Evolutionary conservation across 2,888 invertebrate species (phyloP).

Genomic region (Tetranychus truncatus): DNA sequence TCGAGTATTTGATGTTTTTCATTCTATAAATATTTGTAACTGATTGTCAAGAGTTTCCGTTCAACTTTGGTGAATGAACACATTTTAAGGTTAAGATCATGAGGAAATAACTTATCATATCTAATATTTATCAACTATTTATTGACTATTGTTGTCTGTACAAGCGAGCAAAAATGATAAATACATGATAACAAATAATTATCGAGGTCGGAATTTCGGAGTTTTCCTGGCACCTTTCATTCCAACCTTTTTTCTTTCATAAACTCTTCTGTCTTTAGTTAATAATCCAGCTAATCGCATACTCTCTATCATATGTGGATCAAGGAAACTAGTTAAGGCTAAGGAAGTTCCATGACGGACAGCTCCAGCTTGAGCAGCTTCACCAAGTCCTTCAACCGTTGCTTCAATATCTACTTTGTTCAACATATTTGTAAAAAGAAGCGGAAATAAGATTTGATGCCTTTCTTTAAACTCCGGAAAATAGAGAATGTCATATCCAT

Average conservation of each 20-base stretch:
- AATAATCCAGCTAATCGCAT: slow-evolving; percentile 78
- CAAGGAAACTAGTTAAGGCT: slow-evolving; percentile 63
- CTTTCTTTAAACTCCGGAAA: slow-evolving; percentile 33
- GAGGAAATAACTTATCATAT: too few relatives aligned
- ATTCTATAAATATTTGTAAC: too few relatives aligned
- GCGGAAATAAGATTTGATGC: slow-evolving; percentile 51
- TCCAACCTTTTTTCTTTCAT: slow-evolving; percentile 80
- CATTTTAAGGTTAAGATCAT: too few relatives aligned
- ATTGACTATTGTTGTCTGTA: too few relatives aligned
- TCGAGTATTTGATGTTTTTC: too few relatives aligned
- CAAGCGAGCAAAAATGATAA: background rate
- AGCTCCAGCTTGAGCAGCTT: slow-evolving; percentile 66
- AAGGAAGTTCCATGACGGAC: slow-evolving; percentile 70
- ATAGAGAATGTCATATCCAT: slow-evolving; percentile 53
- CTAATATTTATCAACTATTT: too few relatives aligned
- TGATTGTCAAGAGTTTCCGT: too few relatives aligned
- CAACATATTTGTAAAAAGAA: slow-evolving; percentile 56
- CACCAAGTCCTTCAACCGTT: slow-evolving; percentile 43
- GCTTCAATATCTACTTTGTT: slow-evolving; percentile 66
- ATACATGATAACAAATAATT: background rate
- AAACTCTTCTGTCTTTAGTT: slow-evolving; percentile 52
- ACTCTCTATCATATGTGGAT: slow-evolving; percentile 50
- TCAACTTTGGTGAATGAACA: too few relatives aligned
- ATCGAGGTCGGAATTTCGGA: slow-evolving; percentile 51
- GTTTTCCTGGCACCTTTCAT: slow-evolving; percentile 73